These are phyloP conservation scores for Mesaphorura yosii DNA, from an alignment of 1,140 invertebrate genomes.

Conservation along the genomic window DNA sequence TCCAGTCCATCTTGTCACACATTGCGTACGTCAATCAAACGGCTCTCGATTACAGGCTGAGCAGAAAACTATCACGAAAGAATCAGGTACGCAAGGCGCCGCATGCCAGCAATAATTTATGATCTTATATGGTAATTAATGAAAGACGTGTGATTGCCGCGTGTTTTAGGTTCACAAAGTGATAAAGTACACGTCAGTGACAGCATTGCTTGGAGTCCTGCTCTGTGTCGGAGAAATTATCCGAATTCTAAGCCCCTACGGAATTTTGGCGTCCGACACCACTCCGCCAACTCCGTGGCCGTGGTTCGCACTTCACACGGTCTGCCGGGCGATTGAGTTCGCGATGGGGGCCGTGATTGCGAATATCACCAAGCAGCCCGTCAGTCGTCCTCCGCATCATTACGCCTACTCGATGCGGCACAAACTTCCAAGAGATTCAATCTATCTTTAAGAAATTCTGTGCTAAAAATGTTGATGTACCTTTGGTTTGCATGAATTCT, in stretches of 20 bases:
- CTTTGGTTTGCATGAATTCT: too few relatives aligned
- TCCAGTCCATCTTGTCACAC: constrained; percentile 48
- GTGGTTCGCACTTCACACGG: constrained; percentile 47
- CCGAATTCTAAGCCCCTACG: constrained; percentile 44
- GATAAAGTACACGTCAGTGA: constrained; percentile 31
- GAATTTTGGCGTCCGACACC: constrained; percentile 26
- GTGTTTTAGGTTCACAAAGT: constrained; percentile 26
- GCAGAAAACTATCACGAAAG: constrained; percentile 26
- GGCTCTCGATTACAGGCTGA: constrained; percentile 35
- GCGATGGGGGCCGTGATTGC: constrained; percentile 45
- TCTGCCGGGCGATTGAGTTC: constrained; percentile 43
- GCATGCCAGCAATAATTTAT: too few relatives aligned
- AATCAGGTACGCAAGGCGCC: constrained; percentile 20
- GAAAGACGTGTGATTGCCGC: too few relatives aligned
- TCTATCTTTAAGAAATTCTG: constrained; percentile 41
- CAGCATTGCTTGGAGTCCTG: constrained; percentile 41
- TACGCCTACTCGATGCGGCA: constrained; percentile 41
- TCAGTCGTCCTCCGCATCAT: constrained; percentile 42
- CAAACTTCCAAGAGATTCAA: constrained; percentile 39
- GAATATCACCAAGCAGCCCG: constrained; percentile 49
- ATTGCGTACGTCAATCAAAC: constrained; percentile 48
- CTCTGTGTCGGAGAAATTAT: constrained; percentile 42
- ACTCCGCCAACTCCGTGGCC: constrained; percentile 35
- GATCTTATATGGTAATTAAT: too few relatives aligned
- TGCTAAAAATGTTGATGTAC: too few relatives aligned